Evolutionary conservation across 2,888 invertebrate species (phyloP), one percentile per base, ranked within the genome.

Genomic region (Malachius bipustulatus): DNA sequence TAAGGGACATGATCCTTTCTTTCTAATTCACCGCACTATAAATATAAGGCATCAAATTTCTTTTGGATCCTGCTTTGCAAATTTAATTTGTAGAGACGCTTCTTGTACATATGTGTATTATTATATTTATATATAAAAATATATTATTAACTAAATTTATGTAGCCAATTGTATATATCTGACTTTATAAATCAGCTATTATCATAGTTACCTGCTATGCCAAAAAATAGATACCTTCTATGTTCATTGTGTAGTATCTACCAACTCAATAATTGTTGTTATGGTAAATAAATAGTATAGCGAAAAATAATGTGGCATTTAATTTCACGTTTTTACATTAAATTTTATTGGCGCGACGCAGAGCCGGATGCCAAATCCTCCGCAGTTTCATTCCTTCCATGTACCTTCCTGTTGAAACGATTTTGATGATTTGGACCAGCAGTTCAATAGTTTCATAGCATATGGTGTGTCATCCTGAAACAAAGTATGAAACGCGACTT

Each of bases 171-270:
- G 55, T 55, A 55, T 37, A 55, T 54, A 55, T 40, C 41, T 32
- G 42, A 37, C 10, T 44, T 50, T 35, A 38, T 35, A 41, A 44
- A 45, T 46, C 44, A 46, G 44, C 47, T 48, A 50, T 51, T 51
- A 51, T 50, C 47, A 45, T 50, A 54, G 55, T 57, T 59, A 60
- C 57, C 53, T 55, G 51, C n/a, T 50, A 50, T 52, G 52, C 52
- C 54, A 55, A 55, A 55, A 54, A 53, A 46, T 47, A 50, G 44
- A 47, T 51, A 45, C 41, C 50, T 49, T 47, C 43, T 47, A 47
- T 58, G 55, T 56, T 57, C 56, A 56, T 56, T 60, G 59, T 62
- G 59, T 62, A 60, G 60, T 57, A 53, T n/a, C n/a, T n/a, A n/a
- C n/a, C n/a, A n/a, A n/a, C n/a, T n/a, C n/a, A 54, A 52, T 34